Base-by-base conservation (phyloP, 1,140 invertebrate genomes). In the Tribolium madens region DNA sequence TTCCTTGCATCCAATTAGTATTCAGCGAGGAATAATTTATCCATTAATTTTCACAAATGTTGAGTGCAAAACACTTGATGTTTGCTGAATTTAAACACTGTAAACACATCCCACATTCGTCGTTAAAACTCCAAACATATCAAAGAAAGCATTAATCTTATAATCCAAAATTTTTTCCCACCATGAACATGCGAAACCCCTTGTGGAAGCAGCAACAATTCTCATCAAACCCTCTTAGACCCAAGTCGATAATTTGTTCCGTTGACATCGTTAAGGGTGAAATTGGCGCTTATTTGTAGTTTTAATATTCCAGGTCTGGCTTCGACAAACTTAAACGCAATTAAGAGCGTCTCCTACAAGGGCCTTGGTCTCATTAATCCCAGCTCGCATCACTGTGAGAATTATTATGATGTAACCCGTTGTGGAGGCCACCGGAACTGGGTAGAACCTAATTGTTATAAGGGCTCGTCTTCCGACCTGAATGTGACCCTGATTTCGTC, bases 391-490 rank as follows among this genome's bases (percentile, higher is more conserved):
- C 52, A 26, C 52, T 57, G 52, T 57, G 52, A 57, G 52, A 57
- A 57, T 64, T 13, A 31, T 33, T 64, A 33, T 64, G 57, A 64
- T 64, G 57, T 64, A 64, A 64, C 17, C 53, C 53, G 50, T 17
- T 14, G 13, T 57, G 13, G 57, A 64, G 57, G 57, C 57, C 57
- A 64, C 57, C 57, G 57, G 57, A 64, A 64, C 57, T 64, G 57
- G 57, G 57, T 33, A 64, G 57, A 33, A 64, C 57, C 26, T 33
- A 57, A 57, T 57, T 57, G 26, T 64, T 64, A 10, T 33, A 33
- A 64, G 57, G 57, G 57, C 57, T 64, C 57, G 57, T 64, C 57
- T 33, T 64, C 57, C 57, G 57, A 33, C n/a, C n/a, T n/a, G n/a
- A n/a, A n/a, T n/a, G n/a, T n/a, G n/a, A n/a, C 57, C 57, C 57